These are phyloP conservation scores for Lepus americanus DNA, from an alignment of 2,113 vertebrate genomes.

Conservation along the genomic window DNA sequence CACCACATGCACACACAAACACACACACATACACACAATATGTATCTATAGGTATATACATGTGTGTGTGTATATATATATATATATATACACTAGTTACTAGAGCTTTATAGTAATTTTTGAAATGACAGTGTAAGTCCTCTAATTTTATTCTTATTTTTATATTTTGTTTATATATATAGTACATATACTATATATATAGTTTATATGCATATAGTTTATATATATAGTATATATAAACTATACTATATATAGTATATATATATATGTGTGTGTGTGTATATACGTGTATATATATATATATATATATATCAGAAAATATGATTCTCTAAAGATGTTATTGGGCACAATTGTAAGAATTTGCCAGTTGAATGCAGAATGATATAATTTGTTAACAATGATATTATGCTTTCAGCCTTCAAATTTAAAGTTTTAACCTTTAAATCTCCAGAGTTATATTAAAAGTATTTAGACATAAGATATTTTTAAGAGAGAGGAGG, in stretches of 20 bases:
- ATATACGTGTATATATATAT: background rate
- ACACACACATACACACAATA: background rate
- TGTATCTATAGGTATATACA: background rate
- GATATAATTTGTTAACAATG: conserved; percentile 16
- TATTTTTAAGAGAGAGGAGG: background rate
- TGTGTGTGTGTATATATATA: background rate
- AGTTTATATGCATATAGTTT: no score
- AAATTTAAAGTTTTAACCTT: conserved; percentile 64
- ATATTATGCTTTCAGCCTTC: conserved; percentile 5
- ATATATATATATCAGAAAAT: background rate
- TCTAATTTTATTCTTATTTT: background rate
- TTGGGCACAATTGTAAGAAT: background rate
- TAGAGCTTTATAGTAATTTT: background rate
- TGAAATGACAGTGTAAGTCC: background rate
- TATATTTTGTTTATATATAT: background rate
- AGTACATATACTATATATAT: no score
- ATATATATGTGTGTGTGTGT: no score
- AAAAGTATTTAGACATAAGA: conserved; percentile 12
- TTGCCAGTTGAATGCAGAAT: background rate
- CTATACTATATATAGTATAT: background rate
- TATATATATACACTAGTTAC: background rate
- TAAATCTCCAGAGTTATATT: conserved; percentile 38
- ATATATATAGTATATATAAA: no score
- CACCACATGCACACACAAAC: background rate
- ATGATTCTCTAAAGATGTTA: background rate